phyloP scores from a whole-genome alignment of 2,888 invertebrate genomes.

The Dryadula phaetusa region DNA sequence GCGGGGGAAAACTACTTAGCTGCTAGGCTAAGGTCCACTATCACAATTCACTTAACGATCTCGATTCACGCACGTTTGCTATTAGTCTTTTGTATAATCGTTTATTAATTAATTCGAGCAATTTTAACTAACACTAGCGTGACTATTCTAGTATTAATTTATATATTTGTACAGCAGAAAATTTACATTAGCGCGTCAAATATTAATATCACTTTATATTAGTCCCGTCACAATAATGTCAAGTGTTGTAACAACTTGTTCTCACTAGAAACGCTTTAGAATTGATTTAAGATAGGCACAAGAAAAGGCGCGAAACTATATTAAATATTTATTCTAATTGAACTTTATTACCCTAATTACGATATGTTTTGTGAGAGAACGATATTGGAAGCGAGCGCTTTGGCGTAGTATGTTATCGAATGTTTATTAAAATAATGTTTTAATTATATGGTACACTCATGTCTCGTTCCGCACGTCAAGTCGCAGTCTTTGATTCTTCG shows the following conservation, averaged over 20 bases:
- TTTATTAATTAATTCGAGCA: conserved; percentile 45
- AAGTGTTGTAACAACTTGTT: conserved; percentile 58
- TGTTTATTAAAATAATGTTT: conserved; percentile 50
- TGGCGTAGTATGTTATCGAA: conserved; percentile 63
- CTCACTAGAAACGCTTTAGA: conserved; percentile 72
- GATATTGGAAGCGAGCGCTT: conserved; percentile 82
- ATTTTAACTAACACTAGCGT: conserved; percentile 61
- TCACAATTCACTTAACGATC: conserved; percentile 41
- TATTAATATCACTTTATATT: conserved; percentile 66
- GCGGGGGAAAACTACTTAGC: conserved; percentile 58
- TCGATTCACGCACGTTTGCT: conserved; percentile 40
- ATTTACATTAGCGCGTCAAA: conserved; percentile 46
- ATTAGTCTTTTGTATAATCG: conserved; percentile 18
- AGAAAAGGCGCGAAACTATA: conserved; percentile 76
- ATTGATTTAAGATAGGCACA: conserved; percentile 77
- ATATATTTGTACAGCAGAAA: conserved; percentile 36
- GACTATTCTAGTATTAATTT: conserved; percentile 49
- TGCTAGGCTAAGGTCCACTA: conserved; percentile 43
- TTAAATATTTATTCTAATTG: conserved; percentile 64
- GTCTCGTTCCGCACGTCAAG: conserved; percentile 81
- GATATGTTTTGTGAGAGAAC: conserved; percentile 77
- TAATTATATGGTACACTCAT: conserved; percentile 62
- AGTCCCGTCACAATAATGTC: conserved; percentile 74
- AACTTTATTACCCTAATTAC: conserved; percentile 69
- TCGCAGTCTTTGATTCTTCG: conserved; percentile 79